Evolutionary conservation across 1,140 invertebrate species (phyloP), one percentile per base, ranked within the genome.

Genomic region (Brachionus sp.): DNA sequence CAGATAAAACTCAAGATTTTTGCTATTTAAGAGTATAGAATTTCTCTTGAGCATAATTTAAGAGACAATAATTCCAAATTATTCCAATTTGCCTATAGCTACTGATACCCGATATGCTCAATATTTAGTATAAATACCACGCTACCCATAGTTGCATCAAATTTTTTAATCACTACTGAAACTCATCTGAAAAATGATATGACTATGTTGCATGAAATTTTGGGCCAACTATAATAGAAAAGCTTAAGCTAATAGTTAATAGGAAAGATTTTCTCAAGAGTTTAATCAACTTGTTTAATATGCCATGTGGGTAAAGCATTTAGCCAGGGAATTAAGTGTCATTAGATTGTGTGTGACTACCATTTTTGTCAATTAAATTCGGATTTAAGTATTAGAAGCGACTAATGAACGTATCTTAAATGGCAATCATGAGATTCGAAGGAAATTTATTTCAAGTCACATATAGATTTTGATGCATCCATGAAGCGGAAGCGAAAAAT

Each of bases 1-100:
- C 50, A 23, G 50, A 57, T 9, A 6, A 9, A 57, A 57, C 50
- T 57, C 50, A 57, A 57, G 50, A 57, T 57, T 70, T 64, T 70
- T 70, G 7, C 35, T 16, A 10, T 70, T 39, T 70, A 6, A 12
- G 16, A 42, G 35, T n/a, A 70, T 70, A 70, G 66, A 35, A 70
- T 70, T 70, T 70, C 66, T 70, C 66, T 70, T 39, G 37, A 70
- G 35, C 66, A 70, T 70, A 70, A 70, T 70, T 70, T 19, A 70
- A n/a, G 33, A 70, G 37, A 57, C 50, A 57, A 57, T 57, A 25
- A 57, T 57, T 2, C 50, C 50, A 57, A 42, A 42, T 42, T 42
- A 42, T 42, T 42, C 39, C 12, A 42, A 57, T 57, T 57, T 57
- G 50, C 5, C 5, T 19, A 7, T 57, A 57, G 50, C 50, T 57